Evolutionary conservation across 2,113 vertebrate genomes (phyloP), one percentile per base, ranked within the genome.

Genomic region (Clinocottus analis): DNA sequence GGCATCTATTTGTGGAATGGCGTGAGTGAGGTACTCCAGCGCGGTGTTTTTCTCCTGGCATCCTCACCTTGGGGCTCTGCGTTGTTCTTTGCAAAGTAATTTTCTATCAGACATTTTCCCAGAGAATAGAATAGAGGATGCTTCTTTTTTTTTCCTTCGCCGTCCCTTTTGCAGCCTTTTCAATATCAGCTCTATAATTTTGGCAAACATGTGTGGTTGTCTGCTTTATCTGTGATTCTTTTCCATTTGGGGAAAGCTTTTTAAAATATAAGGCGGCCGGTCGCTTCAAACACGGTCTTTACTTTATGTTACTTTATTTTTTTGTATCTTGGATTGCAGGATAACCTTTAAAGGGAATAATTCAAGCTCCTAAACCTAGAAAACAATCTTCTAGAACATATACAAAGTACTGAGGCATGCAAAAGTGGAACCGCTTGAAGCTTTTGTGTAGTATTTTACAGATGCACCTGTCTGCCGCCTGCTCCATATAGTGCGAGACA

Each of bases 1-100:
- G n/a, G 27, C 76, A 66, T 79, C 59, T 72, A 72, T 82, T 75
- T 82, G 69, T 65, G n/a, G 41, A 82, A 74, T 60, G 31, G 58
- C 12, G 3, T 31, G 33, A 85, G 63, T 66, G 56, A 45, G 65
- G 37, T 25, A 17, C 23, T 60, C 16, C 31, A 59, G 11, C 1
- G 3, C 45, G 27, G 12, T 43, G 8, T 66, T 63, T 64, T 35
- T 66, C 17, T 49, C 21, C 19, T 49, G 47, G 62, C 55, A 53
- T 69, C 25, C 21, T 73, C 6, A 41, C 53, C 39, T 61, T 84
- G 69, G 37, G 74, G 68, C 41, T 55, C 59, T 45, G 17, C 23
- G 27, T 37, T 23, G n/a, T 72, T 77, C 51, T 13, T 47, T 27
- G 4, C 47, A 2, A 49, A 33, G 21, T 61, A 5, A 49, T 65